Conservation (phyloP, 2,113 vertebrate genomes). For the Panthera leo region DNA sequence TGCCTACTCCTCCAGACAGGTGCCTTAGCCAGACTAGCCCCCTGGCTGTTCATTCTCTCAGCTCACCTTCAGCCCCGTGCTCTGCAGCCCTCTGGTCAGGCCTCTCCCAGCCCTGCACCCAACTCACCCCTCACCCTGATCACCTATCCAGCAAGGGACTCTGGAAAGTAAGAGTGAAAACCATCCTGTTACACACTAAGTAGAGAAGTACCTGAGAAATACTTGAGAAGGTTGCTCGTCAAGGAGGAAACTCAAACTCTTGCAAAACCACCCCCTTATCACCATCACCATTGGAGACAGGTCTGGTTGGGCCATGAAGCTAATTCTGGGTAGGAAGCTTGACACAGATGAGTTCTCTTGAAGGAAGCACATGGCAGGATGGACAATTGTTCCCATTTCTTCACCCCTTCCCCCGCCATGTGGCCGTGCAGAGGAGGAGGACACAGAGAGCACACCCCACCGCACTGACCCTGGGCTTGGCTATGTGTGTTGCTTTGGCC, state of each 20-base stretch:
- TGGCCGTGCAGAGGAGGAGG: background rate
- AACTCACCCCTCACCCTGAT: background rate
- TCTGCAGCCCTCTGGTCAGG: background rate
- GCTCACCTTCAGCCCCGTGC: background rate
- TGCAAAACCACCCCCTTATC: background rate
- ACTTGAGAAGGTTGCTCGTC: background rate
- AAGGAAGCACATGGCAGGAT: background rate
- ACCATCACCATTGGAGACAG: background rate
- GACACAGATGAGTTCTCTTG: background rate
- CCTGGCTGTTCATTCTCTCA: background rate
- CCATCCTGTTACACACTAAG: background rate
- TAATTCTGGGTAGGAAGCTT: background rate
- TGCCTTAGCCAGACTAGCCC: background rate
- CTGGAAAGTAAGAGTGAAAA: background rate
- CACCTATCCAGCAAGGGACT: background rate
- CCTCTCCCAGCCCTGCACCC: background rate
- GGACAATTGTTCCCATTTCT: background rate
- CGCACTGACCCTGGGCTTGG: fast-evolving
- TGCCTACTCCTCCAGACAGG: background rate
- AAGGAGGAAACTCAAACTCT: background rate
- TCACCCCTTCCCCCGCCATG: background rate
- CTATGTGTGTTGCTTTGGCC: background rate
- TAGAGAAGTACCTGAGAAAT: background rate
- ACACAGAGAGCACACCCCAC: background rate
- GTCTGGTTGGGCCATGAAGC: background rate